These are phyloP conservation scores for Hartigia nigra DNA, from an alignment of 2,888 invertebrate genomes.

Conservation along the genomic window DNA sequence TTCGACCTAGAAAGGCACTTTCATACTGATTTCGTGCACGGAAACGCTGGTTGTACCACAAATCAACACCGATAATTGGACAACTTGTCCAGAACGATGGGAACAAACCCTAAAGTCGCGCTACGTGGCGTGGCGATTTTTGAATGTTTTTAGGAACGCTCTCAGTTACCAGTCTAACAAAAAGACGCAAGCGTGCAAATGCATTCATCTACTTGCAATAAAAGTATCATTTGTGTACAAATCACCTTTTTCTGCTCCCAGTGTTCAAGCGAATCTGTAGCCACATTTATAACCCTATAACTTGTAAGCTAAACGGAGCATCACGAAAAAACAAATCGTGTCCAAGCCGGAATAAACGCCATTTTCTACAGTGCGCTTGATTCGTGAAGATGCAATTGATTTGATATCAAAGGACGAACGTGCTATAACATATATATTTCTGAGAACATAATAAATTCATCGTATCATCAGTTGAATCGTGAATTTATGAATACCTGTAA, in stretches of 20 bases:
- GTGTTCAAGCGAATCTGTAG: background rate
- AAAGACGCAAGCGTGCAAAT: background rate
- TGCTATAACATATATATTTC: background rate
- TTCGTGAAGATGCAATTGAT: slow-evolving; percentile 7
- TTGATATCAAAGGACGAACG: background rate
- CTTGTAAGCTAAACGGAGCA: background rate
- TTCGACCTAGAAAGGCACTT: too few relatives aligned
- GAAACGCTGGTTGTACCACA: too few relatives aligned
- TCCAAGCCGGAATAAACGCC: slow-evolving; percentile 28
- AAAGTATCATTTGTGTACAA: background rate
- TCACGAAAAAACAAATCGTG: background rate
- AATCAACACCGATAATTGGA: too few relatives aligned
- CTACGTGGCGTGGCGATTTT: background rate
- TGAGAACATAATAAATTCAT: background rate
- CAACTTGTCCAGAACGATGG: background rate
- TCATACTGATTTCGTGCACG: too few relatives aligned
- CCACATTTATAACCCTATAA: background rate
- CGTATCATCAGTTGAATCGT: too few relatives aligned
- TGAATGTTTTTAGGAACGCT: background rate
- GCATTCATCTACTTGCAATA: background rate
- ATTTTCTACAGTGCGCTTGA: slow-evolving; percentile 35
- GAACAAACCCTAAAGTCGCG: background rate
- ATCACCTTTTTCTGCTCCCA: background rate
- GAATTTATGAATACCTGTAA: background rate
- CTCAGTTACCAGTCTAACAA: background rate